Evolutionary conservation across 2,888 invertebrate species (phyloP).

Genomic region (Zygaena filipendulae): DNA sequence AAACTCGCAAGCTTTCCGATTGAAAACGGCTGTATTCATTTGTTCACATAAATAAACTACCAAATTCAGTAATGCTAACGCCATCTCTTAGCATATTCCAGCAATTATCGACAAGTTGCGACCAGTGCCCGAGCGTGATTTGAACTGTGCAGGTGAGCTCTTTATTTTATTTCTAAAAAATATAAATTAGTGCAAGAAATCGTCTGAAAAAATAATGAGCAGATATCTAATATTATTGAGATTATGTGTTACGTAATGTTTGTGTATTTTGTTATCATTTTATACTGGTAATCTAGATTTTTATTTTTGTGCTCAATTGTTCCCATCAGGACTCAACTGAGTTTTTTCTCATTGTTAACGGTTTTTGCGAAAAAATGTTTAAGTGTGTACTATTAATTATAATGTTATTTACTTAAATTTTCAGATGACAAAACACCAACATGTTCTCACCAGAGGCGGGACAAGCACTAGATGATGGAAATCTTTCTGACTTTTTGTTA

Average conservation of each 20-base stretch:
- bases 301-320: constrained; percentile 16
- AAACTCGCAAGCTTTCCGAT: constrained; percentile 4
- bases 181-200: constrained; percentile 11
- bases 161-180: constrained; percentile 11
- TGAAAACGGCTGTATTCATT: constrained; percentile 1
- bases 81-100: no score
- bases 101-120: constrained; percentile 5
- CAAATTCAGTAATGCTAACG: no score
- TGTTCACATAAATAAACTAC: no score
- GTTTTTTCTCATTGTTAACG: constrained; percentile 11
- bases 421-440: constrained; percentile 13
- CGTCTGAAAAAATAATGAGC: constrained; percentile 10
- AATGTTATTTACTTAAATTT: constrained; percentile 13
- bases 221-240: constrained; percentile 12
- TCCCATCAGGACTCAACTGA: constrained; percentile 12
- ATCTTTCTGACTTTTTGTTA: constrained; percentile 12
- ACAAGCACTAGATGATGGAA: constrained; percentile 5
- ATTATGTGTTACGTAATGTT: constrained; percentile 12
- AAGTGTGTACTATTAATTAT: constrained; percentile 6
- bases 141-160: constrained; percentile 6
- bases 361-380: constrained; percentile 3
- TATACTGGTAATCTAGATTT: constrained; percentile 10
- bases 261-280: constrained; percentile 10
- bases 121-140: constrained; percentile 4
- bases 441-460: constrained; percentile 12